Base-by-base conservation (phyloP, 2,797 vertebrate genomes). In the Squalus acanthias region DNA sequence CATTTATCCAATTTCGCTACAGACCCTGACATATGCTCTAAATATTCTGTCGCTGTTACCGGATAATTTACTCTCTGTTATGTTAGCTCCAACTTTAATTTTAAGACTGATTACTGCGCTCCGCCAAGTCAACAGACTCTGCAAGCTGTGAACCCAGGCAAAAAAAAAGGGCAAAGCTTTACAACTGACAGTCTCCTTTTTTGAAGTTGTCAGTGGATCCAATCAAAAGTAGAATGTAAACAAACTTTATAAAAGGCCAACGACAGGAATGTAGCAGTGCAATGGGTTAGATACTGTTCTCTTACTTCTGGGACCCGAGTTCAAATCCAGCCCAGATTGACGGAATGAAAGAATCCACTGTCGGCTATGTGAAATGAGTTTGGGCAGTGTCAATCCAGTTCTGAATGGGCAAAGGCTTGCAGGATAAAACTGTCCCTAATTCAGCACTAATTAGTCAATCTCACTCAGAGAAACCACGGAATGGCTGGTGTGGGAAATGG, bases 61-160 rank as follows among this genome's bases (percentile, higher is more conserved):
- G 67, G 24, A 95, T 95, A 70, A 46, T 95, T 95, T 70, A 70
- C 93, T 70, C 93, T 70, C 67, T 70, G 93, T 70, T 69, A 50
- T 70, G n/a, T 46, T 95, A 69, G 65, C 65, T 95, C 65, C 63
- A 95, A 13, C 39, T 26, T 24, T 50, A 70, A 95, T 70, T 95
- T 46, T 70, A 50, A 95, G 46, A 70, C 65, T 69, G 93, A 95
- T 95, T 95, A 70, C 46, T 72, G 39, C 67, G 0, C n/a, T 50
- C 20, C 8, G 67, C 67, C 67, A 95, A 95, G 33, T 70, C 67
- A 72, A 70, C 67, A 69, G 67, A 50, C 93, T 95, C 93, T 13
- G 39, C n/a, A 70, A 95, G 93, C 67, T 95, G 67, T 24, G 39
- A 70, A 70, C 15, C 22, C 20, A 70, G 88, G 67, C 65, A 70